A percentile compares a stretch with the other conserved stretches of the same genome.
Conservation (phyloP, 2,888 invertebrate genomes). For the Uloborus plumipes region DNA sequence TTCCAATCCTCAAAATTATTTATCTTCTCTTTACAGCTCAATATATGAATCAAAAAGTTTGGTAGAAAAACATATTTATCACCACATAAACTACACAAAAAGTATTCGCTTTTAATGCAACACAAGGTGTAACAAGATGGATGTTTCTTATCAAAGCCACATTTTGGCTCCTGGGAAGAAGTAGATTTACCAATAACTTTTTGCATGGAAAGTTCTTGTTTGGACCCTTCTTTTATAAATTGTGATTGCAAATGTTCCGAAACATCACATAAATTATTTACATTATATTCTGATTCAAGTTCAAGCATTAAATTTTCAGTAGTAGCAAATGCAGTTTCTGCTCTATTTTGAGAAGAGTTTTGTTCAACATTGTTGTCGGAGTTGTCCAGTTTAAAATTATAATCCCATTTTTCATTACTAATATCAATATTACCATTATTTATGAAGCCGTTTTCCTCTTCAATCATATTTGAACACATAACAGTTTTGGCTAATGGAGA, state of each 20-base stretch:
- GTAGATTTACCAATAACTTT: too few species aligned
- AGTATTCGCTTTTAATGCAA: conserved; percentile 9
- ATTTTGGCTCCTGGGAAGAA: too few species aligned
- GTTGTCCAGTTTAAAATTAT: conserved; percentile 14
- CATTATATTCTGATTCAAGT: not conserved
- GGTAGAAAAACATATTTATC: conserved; percentile 69
- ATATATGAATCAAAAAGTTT: conserved; percentile 74
- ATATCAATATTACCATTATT: not conserved
- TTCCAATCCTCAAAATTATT: conserved; percentile 72
- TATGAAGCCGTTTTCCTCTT: conserved; percentile 18
- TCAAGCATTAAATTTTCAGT: not conserved
- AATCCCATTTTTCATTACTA: conserved; percentile 24
- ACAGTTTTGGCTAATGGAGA: conserved; percentile 14
- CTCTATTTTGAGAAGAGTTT: not conserved
- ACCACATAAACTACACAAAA: conserved; percentile 68
- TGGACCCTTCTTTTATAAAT: too few species aligned
- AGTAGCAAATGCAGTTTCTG: not conserved
- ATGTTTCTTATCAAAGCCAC: too few species aligned
- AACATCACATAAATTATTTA: not conserved
- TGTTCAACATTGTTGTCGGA: too few species aligned
- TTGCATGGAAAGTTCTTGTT: too few species aligned
- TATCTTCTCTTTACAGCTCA: conserved; percentile 85
- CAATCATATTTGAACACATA: conserved; percentile 9
- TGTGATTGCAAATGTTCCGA: too few species aligned
- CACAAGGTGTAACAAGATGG: too few species aligned